These are phyloP conservation scores for Tragelaphus strepsiceros DNA, from an alignment of 2,113 vertebrate species.

Conservation along the genomic window DNA sequence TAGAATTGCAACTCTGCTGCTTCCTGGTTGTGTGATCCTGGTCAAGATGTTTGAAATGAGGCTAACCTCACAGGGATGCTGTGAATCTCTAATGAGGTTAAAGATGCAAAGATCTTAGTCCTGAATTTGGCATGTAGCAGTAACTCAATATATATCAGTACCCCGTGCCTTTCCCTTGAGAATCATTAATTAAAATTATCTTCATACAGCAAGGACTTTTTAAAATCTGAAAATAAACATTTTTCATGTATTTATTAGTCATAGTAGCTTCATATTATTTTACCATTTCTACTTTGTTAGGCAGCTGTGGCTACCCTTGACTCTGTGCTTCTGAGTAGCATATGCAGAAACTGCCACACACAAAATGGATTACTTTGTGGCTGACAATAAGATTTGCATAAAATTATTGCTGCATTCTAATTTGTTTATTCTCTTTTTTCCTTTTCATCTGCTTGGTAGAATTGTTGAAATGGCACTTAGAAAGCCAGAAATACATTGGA, in stretches of 20 bases:
- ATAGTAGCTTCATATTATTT: not conserved
- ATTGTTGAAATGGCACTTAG: conserved; percentile 38
- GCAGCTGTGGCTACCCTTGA: not conserved
- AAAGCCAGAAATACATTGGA: conserved; percentile 55
- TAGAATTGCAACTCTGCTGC: not conserved
- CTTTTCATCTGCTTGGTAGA: conserved; percentile 36
- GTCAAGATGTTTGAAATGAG: not conserved
- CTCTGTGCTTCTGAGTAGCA: not conserved
- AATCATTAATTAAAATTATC: conserved; percentile 14
- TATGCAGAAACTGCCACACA: not conserved
- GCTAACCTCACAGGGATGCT: not conserved
- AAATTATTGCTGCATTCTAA: conserved; percentile 35
- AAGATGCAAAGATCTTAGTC: not conserved
- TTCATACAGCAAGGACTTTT: not conserved
- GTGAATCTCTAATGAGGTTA: not conserved
- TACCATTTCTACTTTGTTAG: not conserved
- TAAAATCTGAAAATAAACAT: not conserved
- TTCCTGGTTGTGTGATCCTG: not conserved
- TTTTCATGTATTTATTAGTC: not conserved
- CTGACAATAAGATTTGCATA: conserved; percentile 18
- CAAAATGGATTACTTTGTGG: not conserved
- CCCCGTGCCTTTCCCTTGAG: not conserved
- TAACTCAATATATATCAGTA: not conserved
- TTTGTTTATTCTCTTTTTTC: conserved; percentile 12
- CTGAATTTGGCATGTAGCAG: not conserved